phyloP scores from a whole-genome alignment of 2,888 invertebrate species.

The Sinotaia quadrata region DNA sequence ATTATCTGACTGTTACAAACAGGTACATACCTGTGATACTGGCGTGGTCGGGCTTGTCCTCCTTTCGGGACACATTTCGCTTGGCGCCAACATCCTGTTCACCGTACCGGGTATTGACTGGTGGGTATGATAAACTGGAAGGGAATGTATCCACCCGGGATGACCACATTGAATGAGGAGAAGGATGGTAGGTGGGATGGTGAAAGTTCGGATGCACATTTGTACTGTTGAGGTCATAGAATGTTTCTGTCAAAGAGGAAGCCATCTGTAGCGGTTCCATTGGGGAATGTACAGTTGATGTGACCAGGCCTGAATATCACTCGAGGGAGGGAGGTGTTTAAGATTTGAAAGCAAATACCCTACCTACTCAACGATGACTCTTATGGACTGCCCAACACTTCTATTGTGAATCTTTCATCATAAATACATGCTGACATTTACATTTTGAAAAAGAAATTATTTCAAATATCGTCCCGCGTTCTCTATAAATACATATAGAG shows the following conservation, averaged over 20 bases:
- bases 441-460: too few relatives aligned
- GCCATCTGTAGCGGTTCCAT: slow-evolving; percentile 15
- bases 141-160: slow-evolving; percentile 6
- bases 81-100: background rate
- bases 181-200: slow-evolving; percentile 5
- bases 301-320: too few relatives aligned
- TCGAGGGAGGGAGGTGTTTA: too few relatives aligned
- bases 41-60: background rate
- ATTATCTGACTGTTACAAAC: too few relatives aligned
- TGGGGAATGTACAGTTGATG: too few relatives aligned
- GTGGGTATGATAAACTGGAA: background rate
- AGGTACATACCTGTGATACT: background rate
- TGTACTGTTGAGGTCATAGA: slow-evolving; percentile 21
- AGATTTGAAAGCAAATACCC: too few relatives aligned
- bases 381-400: too few relatives aligned
- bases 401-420: too few relatives aligned
- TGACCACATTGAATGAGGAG: background rate
- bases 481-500: too few relatives aligned
- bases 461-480: too few relatives aligned
- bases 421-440: too few relatives aligned
- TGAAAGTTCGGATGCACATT: slow-evolving; percentile 9
- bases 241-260: slow-evolving; percentile 12
- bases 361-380: too few relatives aligned
- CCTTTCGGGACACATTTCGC: background rate
- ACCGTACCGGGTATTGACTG: background rate